phyloP scores from a whole-genome alignment of 2,888 invertebrate species.

The Drosophila sordidula region DNA sequence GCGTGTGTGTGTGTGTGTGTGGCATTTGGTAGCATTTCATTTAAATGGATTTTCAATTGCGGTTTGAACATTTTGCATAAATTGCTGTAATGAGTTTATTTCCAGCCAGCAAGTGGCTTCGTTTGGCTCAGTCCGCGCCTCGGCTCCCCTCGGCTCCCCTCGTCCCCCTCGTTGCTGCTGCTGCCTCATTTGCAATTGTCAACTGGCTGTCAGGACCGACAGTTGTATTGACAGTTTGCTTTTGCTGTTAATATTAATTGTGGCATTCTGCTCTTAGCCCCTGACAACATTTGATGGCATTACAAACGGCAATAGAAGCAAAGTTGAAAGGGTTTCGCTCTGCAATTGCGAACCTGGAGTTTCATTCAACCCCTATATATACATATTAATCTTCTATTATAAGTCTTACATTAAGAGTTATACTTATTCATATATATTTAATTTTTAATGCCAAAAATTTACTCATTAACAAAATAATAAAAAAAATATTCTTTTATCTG shows the following conservation, averaged over 20 bases:
- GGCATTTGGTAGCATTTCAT: conserved; percentile 68
- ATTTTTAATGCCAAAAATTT: too few species aligned
- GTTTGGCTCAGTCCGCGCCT: conserved; percentile 34
- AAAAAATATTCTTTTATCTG: too few species aligned
- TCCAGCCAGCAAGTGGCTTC: conserved; percentile 67
- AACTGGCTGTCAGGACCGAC: conserved; percentile 67
- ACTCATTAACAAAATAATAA: too few species aligned
- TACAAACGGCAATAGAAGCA: conserved; percentile 5
- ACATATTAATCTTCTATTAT: too few species aligned
- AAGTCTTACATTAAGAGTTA: too few species aligned
- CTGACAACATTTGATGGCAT: conserved; percentile 32
- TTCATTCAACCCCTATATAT: not conserved
- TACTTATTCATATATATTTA: too few species aligned
- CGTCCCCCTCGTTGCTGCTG: not conserved
- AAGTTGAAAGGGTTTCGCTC: not conserved
- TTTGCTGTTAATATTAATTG: conserved; percentile 72
- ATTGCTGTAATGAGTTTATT: conserved; percentile 82
- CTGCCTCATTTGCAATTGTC: conserved; percentile 72
- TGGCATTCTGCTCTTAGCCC: conserved; percentile 42
- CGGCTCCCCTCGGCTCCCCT: not conserved
- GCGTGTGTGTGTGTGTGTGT: not conserved
- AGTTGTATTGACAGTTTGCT: conserved; percentile 72
- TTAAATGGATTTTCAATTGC: conserved; percentile 84
- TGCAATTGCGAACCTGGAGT: not conserved
- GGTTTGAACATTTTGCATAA: conserved; percentile 83